Conservation (phyloP, 2,888 invertebrate species). For the Ariolimax columbianus region DNA sequence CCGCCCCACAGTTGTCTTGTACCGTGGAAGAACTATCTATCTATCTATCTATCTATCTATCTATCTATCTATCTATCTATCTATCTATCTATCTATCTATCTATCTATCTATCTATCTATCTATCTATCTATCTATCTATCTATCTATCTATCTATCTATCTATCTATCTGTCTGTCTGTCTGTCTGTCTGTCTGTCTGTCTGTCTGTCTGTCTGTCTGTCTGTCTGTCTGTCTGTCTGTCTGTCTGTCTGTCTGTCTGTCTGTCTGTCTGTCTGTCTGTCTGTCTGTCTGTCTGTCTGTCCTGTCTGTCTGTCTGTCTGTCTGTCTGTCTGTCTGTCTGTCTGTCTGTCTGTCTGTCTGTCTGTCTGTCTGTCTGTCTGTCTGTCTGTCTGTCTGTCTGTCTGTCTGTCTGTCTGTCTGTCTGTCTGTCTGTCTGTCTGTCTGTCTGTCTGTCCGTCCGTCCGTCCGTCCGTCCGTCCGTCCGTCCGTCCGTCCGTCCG, state of each 20-base stretch:
- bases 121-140: constrained; percentile 1
- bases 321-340: neutral
- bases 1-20: too few relatives aligned
- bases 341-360: neutral
- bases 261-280: too few relatives aligned
- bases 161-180: neutral
- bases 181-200: neutral
- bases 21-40: neutral
- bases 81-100: neutral
- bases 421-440: neutral
- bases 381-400: neutral
- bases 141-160: constrained; percentile 1
- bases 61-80: neutral
- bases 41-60: neutral
- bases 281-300: too few relatives aligned
- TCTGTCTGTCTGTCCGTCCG: neutral
- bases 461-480: neutral
- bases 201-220: constrained; percentile 12
- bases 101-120: neutral
- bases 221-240: neutral
- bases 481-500: neutral
- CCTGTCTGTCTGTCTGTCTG: neutral
- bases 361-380: neutral
- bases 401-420: neutral
- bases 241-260: neutral